Evolutionary conservation across 2,888 invertebrate genomes (phyloP), one percentile per base, ranked within the genome.

Genomic region (Trissoscelio sp.): DNA sequence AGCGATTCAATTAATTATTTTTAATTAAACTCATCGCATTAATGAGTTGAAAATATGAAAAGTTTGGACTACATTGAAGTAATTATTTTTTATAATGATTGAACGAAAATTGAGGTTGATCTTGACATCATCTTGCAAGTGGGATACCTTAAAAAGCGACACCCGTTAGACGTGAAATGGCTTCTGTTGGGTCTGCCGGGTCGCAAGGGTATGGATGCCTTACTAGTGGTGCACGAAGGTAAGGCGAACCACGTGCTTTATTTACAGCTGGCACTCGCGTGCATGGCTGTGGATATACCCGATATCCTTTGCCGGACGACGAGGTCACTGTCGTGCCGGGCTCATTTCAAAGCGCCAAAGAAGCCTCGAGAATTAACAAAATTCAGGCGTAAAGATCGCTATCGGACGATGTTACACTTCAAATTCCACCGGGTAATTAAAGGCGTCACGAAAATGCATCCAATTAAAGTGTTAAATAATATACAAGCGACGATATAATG

Each of bases 261-360:
- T 77, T 81, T 77, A 72, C 75, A 81, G 81, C 81, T 72, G 81
- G 75, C 58, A 77, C 70, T 83, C 77, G 77, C 75, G 44, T 60
- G 77, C 72, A 70, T 16, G 57, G 69, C 37, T 34, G 20, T 58
- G 66, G 37, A 60, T 48, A 60, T 39, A 66, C 58, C 64, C 34
- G 53, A 77, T 77, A 81, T 64, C 75, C 80, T 81, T 75, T 75
- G 74, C 57, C 57, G 46, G 73, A 75, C 83, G 85, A 87, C 79
- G 85, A 81, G 83, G 84, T 86, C 85, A 84, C 82, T 84, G 85
- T 83, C 87, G 87, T 79, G 24, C 66, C 72, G 57, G 67, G 73
- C 72, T 77, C 81, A 58, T 81, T 72, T 60, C 69, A 42, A 62
- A 64, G 78, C 57, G 18, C 22, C 64, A 60, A 28, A 62, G 55